Base-by-base conservation (phyloP, 2,797 vertebrate species). In the Mormyrus hasselquistii region DNA sequence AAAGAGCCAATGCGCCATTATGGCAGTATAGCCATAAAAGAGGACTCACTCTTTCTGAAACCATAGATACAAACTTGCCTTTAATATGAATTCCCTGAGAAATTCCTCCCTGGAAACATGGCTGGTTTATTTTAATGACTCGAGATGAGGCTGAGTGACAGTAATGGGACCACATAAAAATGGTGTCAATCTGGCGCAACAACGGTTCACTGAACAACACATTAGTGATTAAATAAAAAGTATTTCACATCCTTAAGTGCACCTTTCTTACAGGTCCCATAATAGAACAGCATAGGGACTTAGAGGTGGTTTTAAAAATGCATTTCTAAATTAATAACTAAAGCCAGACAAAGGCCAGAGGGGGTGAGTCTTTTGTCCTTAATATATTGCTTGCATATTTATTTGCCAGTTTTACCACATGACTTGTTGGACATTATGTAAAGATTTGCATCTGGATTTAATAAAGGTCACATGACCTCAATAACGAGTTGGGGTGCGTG, bases 121-220 rank as follows among this genome's bases (percentile, higher is more conserved):
- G 94, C 95, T 95, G 94, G 94, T 95, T 95, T 94, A 93, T 95
- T 96, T 94, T 94, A 95, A 95, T 94, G 94, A 93, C 93, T 91
- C 76, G 91, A 93, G 69, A 94, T 95, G 93, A 93, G 93, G 91
- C 92, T 95, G 95, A 95, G 92, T 95, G 95, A 95, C 94, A 95
- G 94, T 96, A 96, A 96, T 95, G 90, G 93, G 93, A 92, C 90
- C 88, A 88, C 41, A 88, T 94, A 95, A 95, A 92, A 94, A 94
- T 93, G 90, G 93, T 94, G 94, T 95, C 95, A 95, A 94, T 95
- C 94, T 92, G 93, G 91, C 93, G 91, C 92, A 49, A 91, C 92
- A 92, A 95, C 57, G 94, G 93, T 95, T 95, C 94, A 94, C 91
- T 94, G 94, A 94, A 91, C 94, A 94, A 93, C 92, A 90, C 94